phyloP scores from a whole-genome alignment of 2,113 vertebrate genomes.

The Corythornis madagascariensis region DNA sequence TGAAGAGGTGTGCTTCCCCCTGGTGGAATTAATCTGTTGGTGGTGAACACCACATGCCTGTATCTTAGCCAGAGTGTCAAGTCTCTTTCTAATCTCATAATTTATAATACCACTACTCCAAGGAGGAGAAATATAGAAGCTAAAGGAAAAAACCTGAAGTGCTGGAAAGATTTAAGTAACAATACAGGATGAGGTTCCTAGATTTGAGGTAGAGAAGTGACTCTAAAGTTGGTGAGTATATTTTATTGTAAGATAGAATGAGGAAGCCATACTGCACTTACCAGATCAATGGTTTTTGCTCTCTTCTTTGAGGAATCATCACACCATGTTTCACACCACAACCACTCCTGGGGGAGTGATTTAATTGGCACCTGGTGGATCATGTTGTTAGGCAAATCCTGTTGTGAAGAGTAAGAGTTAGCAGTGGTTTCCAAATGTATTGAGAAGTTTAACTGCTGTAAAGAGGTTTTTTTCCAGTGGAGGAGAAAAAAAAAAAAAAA shows the following conservation, averaged over 20 bases:
- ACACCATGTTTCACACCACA: slow-evolving; percentile 99
- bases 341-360: slow-evolving; percentile 97
- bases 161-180: background rate
- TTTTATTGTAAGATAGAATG: background rate
- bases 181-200: background rate
- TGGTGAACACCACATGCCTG: background rate
- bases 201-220: background rate
- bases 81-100: background rate
- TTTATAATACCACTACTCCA: background rate
- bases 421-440: background rate
- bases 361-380: slow-evolving; percentile 99
- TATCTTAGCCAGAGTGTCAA: background rate
- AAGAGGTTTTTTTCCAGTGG: background rate
- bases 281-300: slow-evolving; percentile 98
- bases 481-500: background rate
- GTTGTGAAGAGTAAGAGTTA: slow-evolving; percentile 6
- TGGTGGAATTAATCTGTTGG: background rate
- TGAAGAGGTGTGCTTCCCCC: background rate
- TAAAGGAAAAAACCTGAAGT: background rate
- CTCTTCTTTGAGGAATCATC: slow-evolving; percentile 89
- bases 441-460: background rate
- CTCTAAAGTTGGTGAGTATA: background rate
- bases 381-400: slow-evolving; percentile 99
- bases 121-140: background rate
- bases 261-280: slow-evolving; percentile 56